Evolutionary conservation across 2,113 vertebrate species (phyloP).

Genomic region (Numida meleagris): DNA sequence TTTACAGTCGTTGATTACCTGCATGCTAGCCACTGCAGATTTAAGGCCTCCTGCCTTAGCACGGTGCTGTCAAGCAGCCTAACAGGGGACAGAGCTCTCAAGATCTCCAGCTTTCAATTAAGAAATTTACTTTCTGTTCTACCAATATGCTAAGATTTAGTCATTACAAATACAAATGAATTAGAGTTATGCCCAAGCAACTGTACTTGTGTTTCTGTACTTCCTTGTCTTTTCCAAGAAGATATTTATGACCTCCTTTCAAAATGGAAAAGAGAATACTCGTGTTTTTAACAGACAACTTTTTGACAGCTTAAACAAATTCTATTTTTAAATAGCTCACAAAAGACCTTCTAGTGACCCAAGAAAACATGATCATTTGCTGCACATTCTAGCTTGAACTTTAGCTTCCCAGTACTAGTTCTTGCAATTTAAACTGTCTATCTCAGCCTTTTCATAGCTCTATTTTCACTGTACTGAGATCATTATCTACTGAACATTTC

Average conservation of each 20-base stretch:
- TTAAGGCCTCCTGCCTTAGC: neutral
- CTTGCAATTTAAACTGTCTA: neutral
- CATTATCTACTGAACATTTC: neutral
- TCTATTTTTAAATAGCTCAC: neutral
- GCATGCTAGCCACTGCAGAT: neutral
- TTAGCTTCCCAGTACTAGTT: neutral
- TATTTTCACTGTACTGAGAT: neutral
- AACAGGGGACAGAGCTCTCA: neutral
- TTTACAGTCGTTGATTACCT: neutral
- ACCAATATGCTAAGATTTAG: neutral
- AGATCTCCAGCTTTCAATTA: neutral
- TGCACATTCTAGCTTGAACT: neutral
- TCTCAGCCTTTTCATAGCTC: neutral
- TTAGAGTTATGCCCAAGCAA: neutral
- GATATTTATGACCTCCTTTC: neutral
- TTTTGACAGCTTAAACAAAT: neutral
- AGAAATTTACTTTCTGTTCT: neutral
- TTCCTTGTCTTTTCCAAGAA: neutral
- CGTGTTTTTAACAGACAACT: neutral
- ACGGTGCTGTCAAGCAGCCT: neutral
- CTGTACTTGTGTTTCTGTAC: neutral
- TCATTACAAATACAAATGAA: neutral
- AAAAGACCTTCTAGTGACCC: neutral
- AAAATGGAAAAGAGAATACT: neutral
- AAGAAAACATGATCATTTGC: neutral